Evolutionary conservation across 2,888 invertebrate genomes (phyloP), one percentile per base, ranked within the genome.

Genomic region (Physocephala rufipes): DNA sequence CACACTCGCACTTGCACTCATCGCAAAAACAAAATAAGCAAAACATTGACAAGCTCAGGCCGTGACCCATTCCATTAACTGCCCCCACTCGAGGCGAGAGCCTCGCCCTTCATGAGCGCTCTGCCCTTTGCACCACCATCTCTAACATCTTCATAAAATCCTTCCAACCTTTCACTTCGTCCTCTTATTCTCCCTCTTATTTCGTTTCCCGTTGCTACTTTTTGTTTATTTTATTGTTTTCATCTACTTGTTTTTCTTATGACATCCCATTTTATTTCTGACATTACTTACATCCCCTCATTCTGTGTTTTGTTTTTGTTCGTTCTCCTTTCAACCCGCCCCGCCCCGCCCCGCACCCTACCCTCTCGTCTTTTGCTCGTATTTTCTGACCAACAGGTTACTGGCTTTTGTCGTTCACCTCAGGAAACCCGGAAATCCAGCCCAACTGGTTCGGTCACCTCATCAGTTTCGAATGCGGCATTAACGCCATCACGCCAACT

Each of bases 351-450:
- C 7, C 19, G 16, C 51, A 7, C 51, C 47, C 16, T 49, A 16
- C 15, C 55, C 19, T 19, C 13, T 55, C 53, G 7, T 68, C 19
- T 58, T 45, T 58, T 30, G 59, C 16, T 19, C 67, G 26, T 58
- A 45, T 59, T 58, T 36, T 62, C 36, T 62, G 30, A 67, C 66
- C 15, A 68, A 58, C 65, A 93, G 88, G 96, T 97, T 85, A 97
- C 96, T 74, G 95, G 95, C 55, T 95, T 95, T 89, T 95, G 95
- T 86, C 92, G 95, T 80, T 95, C 95, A 73, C 95, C 95, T 73
- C 92, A 92, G 76, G 95, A 95, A 87, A 93, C 94, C 59, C 89
- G 94, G 75, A 93, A 94, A 84, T 92, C 93, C 67, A 94, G 94
- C 85, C 94, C 95, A 67, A 95, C 95, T n/a, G 94, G 95, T 78